Evolutionary conservation across 2,888 invertebrate species (phyloP), one percentile per base, ranked within the genome.

Genomic region (Mythimna loreyi): DNA sequence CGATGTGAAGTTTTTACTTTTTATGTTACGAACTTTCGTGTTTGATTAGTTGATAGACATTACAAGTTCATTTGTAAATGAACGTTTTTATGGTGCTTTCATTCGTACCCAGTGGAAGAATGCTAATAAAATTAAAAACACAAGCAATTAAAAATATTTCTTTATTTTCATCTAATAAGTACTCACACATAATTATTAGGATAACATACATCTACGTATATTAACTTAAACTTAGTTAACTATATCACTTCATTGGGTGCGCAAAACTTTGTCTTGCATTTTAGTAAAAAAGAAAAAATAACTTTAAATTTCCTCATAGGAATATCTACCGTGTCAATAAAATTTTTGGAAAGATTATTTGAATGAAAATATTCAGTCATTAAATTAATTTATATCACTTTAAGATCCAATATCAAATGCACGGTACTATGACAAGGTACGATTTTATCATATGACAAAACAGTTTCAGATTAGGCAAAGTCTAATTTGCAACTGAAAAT

Each of bases 101-200:
- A n/a, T 8, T 45, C 19, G 43, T 19, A 40, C 40, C 40, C 16
- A 40, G 16, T 5, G 16, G 16, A 40, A 40, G 4, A 40, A 40
- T 40, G 6, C 19, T 40, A 40, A 40, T 2, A 40, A 56, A 63
- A 60, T 11, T 8, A 58, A 49, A 57, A 49, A 3, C 0, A 55
- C 3, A 1, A 5, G 16, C 16, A 30, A 11, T 61, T 68, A 77
- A 78, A 81, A 81, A 80, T 58, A 80, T 75, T 60, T 74, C n/a
- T 83, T 81, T 83, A 81, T 80, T 83, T 83, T 83, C 71, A 57
- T 81, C 40, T 62, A 81, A 81, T 81, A 83, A 81, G 84, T 81
- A 81, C 81, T 81, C 82, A 70, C 82, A 80, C 78, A 75, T 65
- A 59, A 58, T 61, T 43, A 67, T 57, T 64, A 72, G 50, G 36